Percentiles rank a stretch among this genome's conserved stretches.
Conservation (phyloP, 2,888 invertebrate species). For the Tenodera sinensis region DNA sequence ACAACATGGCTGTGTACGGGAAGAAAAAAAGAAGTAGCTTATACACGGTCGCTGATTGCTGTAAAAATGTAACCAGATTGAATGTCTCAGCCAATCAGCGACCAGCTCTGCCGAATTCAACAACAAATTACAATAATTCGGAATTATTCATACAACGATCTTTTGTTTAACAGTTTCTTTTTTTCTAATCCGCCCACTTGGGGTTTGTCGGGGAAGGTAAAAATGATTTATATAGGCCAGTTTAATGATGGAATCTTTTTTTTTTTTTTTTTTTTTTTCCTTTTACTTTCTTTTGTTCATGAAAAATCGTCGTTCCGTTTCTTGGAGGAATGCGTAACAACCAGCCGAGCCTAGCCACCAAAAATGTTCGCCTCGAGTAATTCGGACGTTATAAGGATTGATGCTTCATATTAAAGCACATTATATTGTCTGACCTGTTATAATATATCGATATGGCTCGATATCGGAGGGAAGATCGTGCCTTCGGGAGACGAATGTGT, state of each 20-base stretch:
- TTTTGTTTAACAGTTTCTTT: conserved; percentile 2
- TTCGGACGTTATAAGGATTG: background rate
- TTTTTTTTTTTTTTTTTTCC: background rate
- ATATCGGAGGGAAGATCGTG: background rate
- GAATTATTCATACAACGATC: background rate
- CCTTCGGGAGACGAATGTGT: background rate
- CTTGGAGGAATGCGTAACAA: background rate
- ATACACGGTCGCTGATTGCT: background rate
- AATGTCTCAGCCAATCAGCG: background rate
- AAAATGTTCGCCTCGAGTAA: background rate
- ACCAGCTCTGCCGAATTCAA: background rate
- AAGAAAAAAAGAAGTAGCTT: too few relatives aligned
- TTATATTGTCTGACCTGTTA: conserved; percentile 4
- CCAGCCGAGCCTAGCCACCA: background rate
- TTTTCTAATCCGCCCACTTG: conserved; percentile 14
- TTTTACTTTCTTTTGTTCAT: background rate
- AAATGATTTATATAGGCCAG: conserved; percentile 3
- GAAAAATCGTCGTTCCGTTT: background rate
- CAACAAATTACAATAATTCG: conserved; percentile 12
- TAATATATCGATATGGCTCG: background rate
- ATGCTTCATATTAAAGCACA: background rate
- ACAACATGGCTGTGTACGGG: too few relatives aligned
- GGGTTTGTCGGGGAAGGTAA: background rate
- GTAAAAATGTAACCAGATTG: background rate
- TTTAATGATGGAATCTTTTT: conserved; percentile 7